phyloP scores from a whole-genome alignment of 2,797 vertebrate genomes.

The Phalloptychus januarius region DNA sequence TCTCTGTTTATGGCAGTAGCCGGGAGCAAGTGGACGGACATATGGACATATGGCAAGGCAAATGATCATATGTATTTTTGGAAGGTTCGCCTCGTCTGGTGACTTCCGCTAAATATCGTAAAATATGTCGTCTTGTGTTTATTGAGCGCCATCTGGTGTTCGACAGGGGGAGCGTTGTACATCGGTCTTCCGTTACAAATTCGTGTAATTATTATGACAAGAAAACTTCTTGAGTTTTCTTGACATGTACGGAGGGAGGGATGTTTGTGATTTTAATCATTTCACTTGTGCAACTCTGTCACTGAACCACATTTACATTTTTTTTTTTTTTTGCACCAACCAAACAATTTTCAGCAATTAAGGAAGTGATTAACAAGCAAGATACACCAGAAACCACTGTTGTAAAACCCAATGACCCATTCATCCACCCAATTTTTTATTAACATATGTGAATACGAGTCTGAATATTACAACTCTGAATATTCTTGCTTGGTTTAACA shows the following conservation, averaged over 20 bases:
- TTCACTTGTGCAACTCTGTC: too few relatives aligned
- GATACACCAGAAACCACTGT: neutral
- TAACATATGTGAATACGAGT: neutral
- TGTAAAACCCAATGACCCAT: neutral
- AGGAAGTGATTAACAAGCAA: neutral
- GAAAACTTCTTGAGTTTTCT: neutral
- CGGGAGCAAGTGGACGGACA: neutral
- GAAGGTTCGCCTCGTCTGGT: neutral
- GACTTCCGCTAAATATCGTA: neutral
- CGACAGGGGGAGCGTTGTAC: neutral
- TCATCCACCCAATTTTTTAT: too few relatives aligned
- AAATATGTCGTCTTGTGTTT: neutral
- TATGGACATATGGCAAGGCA: neutral
- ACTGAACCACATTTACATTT: neutral
- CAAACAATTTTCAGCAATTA: neutral
- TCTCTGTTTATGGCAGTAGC: neutral
- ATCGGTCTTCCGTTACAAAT: neutral
- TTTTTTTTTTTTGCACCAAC: neutral
- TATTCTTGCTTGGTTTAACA: neutral
- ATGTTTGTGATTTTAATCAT: too few relatives aligned
- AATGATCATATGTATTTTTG: neutral
- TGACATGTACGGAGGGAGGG: too few relatives aligned
- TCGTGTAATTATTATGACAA: neutral
- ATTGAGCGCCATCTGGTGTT: neutral
- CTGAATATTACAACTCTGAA: conserved; percentile 24